Conservation (phyloP, 2,113 vertebrate genomes). For the Heteronetta atricapilla region DNA sequence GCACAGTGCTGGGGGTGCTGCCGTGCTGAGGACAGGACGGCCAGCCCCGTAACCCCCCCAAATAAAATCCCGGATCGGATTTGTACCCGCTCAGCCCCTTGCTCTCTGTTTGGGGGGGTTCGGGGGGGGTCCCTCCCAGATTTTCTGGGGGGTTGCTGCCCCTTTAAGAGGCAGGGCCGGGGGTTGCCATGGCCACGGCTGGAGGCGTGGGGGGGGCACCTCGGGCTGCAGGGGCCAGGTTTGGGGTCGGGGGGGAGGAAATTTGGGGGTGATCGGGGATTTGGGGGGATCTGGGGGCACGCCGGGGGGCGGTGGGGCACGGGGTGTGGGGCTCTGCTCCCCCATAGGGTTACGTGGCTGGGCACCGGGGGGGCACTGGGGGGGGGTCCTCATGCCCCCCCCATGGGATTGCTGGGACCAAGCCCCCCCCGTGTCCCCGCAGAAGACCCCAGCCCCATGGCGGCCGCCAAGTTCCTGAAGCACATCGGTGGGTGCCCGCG, state of each 20-base stretch:
- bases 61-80: neutral
- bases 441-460: neutral
- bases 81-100: neutral
- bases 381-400: too few relatives aligned
- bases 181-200: neutral
- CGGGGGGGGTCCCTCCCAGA: too few relatives aligned
- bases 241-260: too few relatives aligned
- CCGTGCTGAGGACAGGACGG: neutral
- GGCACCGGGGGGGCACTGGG: neutral
- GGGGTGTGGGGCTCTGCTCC: neutral
- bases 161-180: neutral
- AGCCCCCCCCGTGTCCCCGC: neutral
- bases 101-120: fast-evolving
- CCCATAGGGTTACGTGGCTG: neutral
- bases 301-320: too few relatives aligned
- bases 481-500: conserved; percentile 1
- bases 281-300: neutral
- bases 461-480: neutral
- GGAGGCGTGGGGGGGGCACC: neutral
- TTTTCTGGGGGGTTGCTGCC: neutral
- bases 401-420: too few relatives aligned
- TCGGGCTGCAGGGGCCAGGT: neutral
- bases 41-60: neutral
- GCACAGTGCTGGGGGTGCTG: neutral
- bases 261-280: too few relatives aligned